Base-by-base conservation (phyloP, 2,888 invertebrate genomes). In the Adela reaumurella region DNA sequence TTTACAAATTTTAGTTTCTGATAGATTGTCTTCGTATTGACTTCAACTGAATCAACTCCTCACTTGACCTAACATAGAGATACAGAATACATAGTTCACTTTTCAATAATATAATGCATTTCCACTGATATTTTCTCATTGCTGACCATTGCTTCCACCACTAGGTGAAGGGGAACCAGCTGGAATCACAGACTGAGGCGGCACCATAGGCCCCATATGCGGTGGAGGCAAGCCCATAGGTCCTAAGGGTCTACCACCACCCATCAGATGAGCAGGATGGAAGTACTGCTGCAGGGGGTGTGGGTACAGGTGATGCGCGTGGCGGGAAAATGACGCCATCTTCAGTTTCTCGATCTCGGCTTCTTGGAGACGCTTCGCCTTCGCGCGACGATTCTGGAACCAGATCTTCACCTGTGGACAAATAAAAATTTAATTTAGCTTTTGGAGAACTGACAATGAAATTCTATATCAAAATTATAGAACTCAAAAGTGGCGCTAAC, bases 271-370 rank as follows among this genome's bases (percentile, higher is more conserved):
- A 59, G 82, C 83, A 18, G 82, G 82, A 59, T 83, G 74, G 61
- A 84, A 84, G 67, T 84, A 85, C 59, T 84, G 84, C 67, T 84
- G 84, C 58, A 84, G 68, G 16, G 83, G 84, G 58, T 84, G 84
- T 54, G 83, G 82, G 58, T 84, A 79, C 44, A 66, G 62, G 56
- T 81, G 78, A 65, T 83, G 84, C 54, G 81, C 82, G 62, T 84
- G 84, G 46, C 84, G 81, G 46, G 82, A 73, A 57, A 85, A 77
- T 58, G 84, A 84, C 62, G 80, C 81, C 90, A 91, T 90, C 77
- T 97, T 91, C 64, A 97, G 82, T 76, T 97, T 97, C 74, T 98
- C 97, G 51, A 97, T 86, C 81, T 97, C 97, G 52, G 97, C 97
- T 73, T 98, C 98, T 71, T 97, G 97, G 18, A 98, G 86, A 19